Conservation (phyloP, 2,797 vertebrate species). For the Poecilia gillii region DNA sequence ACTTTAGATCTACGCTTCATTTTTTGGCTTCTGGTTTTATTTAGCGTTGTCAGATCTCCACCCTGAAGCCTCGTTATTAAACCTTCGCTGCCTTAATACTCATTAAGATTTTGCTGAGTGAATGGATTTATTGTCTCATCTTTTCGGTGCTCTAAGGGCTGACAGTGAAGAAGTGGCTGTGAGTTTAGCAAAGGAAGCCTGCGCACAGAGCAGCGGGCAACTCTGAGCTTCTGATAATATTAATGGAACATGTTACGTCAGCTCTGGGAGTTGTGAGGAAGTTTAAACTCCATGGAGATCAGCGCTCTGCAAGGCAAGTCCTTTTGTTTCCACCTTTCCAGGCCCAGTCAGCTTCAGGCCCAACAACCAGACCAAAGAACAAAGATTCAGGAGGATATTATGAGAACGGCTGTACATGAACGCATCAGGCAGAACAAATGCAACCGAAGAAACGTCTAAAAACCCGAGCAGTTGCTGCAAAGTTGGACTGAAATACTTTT, state of each 20-base stretch:
- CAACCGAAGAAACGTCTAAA: background rate
- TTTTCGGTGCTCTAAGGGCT: background rate
- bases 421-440: background rate
- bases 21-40: background rate
- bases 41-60: background rate
- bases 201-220: background rate
- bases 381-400: background rate
- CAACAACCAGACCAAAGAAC: background rate
- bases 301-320: background rate
- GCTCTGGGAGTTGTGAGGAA: background rate
- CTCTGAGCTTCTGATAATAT: background rate
- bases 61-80: background rate
- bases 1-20: background rate
- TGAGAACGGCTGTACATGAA: background rate
- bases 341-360: background rate
- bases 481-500: background rate
- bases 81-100: background rate
- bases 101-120: background rate
- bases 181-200: slow-evolving; percentile 1
- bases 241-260: background rate
- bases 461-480: background rate
- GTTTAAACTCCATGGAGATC: background rate
- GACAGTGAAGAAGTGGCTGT: slow-evolving; percentile 9
- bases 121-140: slow-evolving; percentile 3
- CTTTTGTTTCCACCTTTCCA: background rate